phyloP scores from a whole-genome alignment of 2,888 invertebrate species.

The Clostera curtula region DNA sequence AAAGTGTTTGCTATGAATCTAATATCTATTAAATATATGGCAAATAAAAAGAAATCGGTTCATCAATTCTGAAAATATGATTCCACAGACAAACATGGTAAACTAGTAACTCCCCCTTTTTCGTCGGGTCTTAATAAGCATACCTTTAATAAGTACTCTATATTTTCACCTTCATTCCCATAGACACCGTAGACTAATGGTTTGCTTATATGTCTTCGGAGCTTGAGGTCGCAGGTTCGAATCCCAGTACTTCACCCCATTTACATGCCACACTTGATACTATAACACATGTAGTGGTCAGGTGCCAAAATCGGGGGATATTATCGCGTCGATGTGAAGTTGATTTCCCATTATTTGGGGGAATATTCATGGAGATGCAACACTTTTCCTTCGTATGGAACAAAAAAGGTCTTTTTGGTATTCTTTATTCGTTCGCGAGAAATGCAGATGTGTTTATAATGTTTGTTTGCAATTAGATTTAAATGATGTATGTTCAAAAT shows the following conservation, averaged over 20 bases:
- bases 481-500: no score
- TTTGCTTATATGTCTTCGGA: not conserved
- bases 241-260: constrained; percentile 44
- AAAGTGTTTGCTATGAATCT: no score
- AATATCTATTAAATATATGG: no score
- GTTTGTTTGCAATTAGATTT: no score
- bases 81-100: no score
- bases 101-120: no score
- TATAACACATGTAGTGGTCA: constrained; percentile 54
- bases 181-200: constrained; percentile 22
- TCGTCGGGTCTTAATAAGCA: no score
- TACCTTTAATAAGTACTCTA: not conserved
- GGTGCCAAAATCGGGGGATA: constrained; percentile 62
- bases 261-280: constrained; percentile 67
- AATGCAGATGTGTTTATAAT: no score
- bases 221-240: constrained; percentile 37
- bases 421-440: no score
- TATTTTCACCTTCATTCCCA: constrained; percentile 6
- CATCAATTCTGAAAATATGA: no score
- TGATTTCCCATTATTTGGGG: constrained; percentile 30
- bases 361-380: constrained; percentile 52
- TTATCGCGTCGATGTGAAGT: constrained; percentile 50
- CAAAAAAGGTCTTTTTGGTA: constrained; percentile 6
- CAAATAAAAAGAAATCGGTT: no score
- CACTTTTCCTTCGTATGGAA: constrained; percentile 23